These are phyloP conservation scores for Salmo trutta DNA, from an alignment of 2,797 vertebrate genomes.

Conservation along the genomic window DNA sequence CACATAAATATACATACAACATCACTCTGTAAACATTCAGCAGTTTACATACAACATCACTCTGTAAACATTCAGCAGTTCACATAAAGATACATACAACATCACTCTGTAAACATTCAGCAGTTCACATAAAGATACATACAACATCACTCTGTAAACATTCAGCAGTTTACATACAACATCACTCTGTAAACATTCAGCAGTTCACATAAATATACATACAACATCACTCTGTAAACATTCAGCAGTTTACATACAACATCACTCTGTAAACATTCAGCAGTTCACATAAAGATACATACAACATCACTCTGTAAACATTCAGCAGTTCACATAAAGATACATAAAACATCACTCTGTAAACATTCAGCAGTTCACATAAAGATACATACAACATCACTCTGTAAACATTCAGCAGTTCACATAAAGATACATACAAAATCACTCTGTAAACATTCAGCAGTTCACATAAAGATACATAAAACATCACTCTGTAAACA, in stretches of 20 bases:
- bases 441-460: conserved; percentile 1
- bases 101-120: neutral
- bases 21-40: neutral
- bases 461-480: neutral
- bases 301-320: too few relatives aligned
- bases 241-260: too few relatives aligned
- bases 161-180: neutral
- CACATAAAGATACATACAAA: neutral
- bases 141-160: neutral
- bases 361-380: too few relatives aligned
- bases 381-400: neutral
- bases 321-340: too few relatives aligned
- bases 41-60: neutral
- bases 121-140: neutral
- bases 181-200: conserved; percentile 3
- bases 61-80: neutral
- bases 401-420: neutral
- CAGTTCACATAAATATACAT: neutral
- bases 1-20: neutral
- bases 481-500: neutral
- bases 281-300: too few relatives aligned
- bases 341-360: too few relatives aligned
- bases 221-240: neutral
- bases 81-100: neutral
- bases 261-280: too few relatives aligned